Evolutionary conservation across 2,797 vertebrate genomes (phyloP), one percentile per base, ranked within the genome.

Genomic region (Danio albolineatus): DNA sequence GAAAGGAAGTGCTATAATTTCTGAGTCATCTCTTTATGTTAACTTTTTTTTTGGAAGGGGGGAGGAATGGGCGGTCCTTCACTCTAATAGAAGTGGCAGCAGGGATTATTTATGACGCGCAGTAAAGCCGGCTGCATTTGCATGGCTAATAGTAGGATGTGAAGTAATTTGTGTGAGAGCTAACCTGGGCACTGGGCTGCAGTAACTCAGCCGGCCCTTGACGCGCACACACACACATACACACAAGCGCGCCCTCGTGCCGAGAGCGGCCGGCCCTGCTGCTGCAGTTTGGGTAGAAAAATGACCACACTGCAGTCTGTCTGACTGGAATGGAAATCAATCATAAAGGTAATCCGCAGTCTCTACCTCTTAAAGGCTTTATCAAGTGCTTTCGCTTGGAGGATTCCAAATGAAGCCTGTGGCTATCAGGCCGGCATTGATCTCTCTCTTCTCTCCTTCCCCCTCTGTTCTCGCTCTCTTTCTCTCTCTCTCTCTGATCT

Each of bases 111-210:
- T 94, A 93, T 46, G 87, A 92, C 86, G 86, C 85, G 87, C 91
- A 89, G 92, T 94, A 95, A 95, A 95, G 93, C 92, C 91, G 92
- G 93, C 91, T 92, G 90, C 93, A 96, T 95, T 93, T 95, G 92
- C 94, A 94, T 94, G 92, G 91, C 92, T 94, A 95, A 95, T 78
- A 69, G 94, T 91, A 92, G 94, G 85, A 84, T 85, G 82, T 86
- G 86, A 93, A 95, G 93, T 95, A 92, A 95, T 95, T 94, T 94
- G 94, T 94, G 90, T 93, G 94, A 95, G 93, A 95, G 94, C 94
- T 93, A 94, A 92, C 90, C 89, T 67, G 90, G 91, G 91, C 91
- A 91, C 85, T 53, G 88, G 90, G 83, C 92, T 89, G 93, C 94
- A 90, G 93, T 95, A 95, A 95, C 86, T 95, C 94, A 95, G 94